A percentile compares a stretch with the other conserved stretches of the same genome.
Conservation (phyloP, 2,888 invertebrate species). For the Chrysolina oricalcia region DNA sequence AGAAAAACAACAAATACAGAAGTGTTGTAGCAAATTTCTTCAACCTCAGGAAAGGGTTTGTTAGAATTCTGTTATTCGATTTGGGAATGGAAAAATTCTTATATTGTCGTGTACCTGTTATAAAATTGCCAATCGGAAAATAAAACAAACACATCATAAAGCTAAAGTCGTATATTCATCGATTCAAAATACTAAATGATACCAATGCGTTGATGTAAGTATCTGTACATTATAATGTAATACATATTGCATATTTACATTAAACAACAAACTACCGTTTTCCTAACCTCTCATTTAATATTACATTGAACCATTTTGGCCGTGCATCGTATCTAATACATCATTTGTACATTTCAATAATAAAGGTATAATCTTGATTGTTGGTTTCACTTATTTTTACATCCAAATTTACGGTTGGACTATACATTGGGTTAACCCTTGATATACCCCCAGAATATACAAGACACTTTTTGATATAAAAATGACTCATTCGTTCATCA, state of each 20-base stretch:
- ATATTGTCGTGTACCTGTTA: no score
- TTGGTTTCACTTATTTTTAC: conserved; percentile 39
- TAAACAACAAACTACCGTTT: conserved; percentile 67
- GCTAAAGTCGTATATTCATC: conserved; percentile 68
- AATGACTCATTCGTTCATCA: no score
- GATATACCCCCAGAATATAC: no score
- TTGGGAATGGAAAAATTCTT: no score
- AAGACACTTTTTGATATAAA: no score
- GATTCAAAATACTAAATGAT: conserved; percentile 69
- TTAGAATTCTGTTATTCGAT: no score
- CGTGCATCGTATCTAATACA: conserved; percentile 35
- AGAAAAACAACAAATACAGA: no score
- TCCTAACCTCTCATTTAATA: conserved; percentile 39
- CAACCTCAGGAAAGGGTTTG: no score
- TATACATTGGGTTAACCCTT: no score
- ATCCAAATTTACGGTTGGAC: not conserved
- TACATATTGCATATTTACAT: conserved; percentile 65
- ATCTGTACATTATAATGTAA: conserved; percentile 69
- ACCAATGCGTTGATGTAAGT: conserved; percentile 66
- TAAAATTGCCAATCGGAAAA: not conserved
- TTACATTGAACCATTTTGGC: conserved; percentile 42
- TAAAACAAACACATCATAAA: conserved; percentile 56
- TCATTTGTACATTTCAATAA: conserved; percentile 17
- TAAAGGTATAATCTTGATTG: conserved; percentile 38
- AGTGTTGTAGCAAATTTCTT: no score